Percentiles rank a stretch among this genome's conserved stretches.
phyloP scores from a whole-genome alignment of 2,888 invertebrate genomes.

The Andrena bicolor region DNA sequence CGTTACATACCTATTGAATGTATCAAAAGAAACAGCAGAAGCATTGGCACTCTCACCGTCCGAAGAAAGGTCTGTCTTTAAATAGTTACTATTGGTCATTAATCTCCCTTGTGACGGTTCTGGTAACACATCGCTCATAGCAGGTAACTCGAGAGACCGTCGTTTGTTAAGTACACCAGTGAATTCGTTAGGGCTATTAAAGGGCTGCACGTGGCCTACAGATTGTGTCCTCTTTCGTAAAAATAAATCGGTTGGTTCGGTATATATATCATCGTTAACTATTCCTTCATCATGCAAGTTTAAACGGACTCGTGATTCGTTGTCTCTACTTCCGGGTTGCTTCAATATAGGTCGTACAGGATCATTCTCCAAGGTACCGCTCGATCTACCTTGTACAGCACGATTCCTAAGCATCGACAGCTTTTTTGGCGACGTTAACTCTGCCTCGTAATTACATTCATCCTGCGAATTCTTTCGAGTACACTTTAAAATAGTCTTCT shows the following conservation, averaged over 20 bases:
- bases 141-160: slow-evolving; percentile 72
- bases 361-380: slow-evolving; percentile 86
- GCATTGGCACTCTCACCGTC: slow-evolving; percentile 42
- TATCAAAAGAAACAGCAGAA: slow-evolving; percentile 42
- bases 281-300: slow-evolving; percentile 87
- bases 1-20: slow-evolving; percentile 59
- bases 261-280: slow-evolving; percentile 85
- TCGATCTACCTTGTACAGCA: slow-evolving; percentile 87
- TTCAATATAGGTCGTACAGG: slow-evolving; percentile 89
- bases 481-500: slow-evolving; percentile 92
- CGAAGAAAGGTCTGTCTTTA: slow-evolving; percentile 40
- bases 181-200: slow-evolving; percentile 68
- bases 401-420: slow-evolving; percentile 87
- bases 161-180: slow-evolving; percentile 64
- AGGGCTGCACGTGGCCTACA: slow-evolving; percentile 78
- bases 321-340: slow-evolving; percentile 87
- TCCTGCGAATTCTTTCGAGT: slow-evolving; percentile 89
- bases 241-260: slow-evolving; percentile 84
- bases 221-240: slow-evolving; percentile 81
- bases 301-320: slow-evolving; percentile 88
- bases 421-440: slow-evolving; percentile 87
- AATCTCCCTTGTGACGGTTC: slow-evolving; percentile 51
- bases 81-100: slow-evolving; percentile 40
- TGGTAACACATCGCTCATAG: slow-evolving; percentile 61
- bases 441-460: slow-evolving; percentile 87